A percentile compares a stretch with the other conserved stretches of the same genome.
Conservation (phyloP, 2,797 vertebrate genomes). For the Otolemur crassicaudatus region DNA sequence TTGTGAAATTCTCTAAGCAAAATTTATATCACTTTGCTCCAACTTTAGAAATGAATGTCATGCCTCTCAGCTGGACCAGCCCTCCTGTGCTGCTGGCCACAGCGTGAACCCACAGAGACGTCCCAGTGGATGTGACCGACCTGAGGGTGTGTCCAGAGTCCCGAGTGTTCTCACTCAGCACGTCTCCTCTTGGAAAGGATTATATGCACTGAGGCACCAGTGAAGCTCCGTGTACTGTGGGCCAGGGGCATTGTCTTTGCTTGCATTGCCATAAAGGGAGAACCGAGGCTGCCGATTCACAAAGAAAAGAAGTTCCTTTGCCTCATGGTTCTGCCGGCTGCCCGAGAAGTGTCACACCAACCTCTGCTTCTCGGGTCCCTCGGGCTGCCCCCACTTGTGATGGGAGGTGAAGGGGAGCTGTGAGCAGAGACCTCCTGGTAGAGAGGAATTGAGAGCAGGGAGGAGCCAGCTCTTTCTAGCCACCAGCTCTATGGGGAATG, state of each 20-base stretch:
- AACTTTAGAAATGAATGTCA: neutral
- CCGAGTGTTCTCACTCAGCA: accelerated
- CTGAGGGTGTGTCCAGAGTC: accelerated
- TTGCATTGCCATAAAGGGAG: neutral
- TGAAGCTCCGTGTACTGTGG: accelerated
- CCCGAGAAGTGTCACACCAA: accelerated
- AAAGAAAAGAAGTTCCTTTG: neutral
- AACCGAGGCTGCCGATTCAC: neutral
- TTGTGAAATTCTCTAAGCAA: neutral
- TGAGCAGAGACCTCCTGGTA: neutral
- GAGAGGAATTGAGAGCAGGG: neutral
- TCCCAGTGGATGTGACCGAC: accelerated
- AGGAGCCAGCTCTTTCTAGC: neutral
- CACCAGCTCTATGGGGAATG: neutral
- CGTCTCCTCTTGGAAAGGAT: neutral
- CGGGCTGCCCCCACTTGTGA: neutral
- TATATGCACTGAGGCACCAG: too few relatives aligned
- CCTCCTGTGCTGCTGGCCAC: neutral
- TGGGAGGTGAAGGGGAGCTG: neutral
- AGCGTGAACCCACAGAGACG: neutral
- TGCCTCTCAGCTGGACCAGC: accelerated
- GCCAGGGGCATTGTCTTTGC: neutral
- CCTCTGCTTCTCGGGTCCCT: neutral
- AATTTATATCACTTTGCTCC: neutral
- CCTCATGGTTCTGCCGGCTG: neutral